Evolutionary conservation across 2,888 invertebrate genomes (phyloP).

Genomic region (Acleris holmiana): DNA sequence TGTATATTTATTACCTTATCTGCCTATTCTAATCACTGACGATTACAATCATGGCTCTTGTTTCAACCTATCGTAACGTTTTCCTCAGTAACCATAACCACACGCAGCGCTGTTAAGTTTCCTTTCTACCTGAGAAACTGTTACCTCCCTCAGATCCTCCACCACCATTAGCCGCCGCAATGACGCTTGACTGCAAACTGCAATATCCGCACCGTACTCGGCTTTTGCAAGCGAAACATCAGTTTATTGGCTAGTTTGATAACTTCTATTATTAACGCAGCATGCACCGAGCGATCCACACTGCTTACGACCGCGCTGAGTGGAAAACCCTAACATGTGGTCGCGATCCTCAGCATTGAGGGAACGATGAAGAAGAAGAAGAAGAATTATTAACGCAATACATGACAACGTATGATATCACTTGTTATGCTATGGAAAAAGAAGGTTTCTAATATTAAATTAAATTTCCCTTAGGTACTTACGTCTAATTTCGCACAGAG

Average conservation of each 20-base stretch:
- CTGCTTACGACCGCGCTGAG: too few species aligned
- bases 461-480: not conserved
- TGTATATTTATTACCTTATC: too few species aligned
- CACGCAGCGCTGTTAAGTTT: slow-evolving; percentile 28
- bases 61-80: slow-evolving; percentile 1
- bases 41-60: too few species aligned
- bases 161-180: slow-evolving; percentile 53
- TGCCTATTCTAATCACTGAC: too few species aligned
- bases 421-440: slow-evolving; percentile 1
- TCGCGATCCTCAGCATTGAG: too few species aligned
- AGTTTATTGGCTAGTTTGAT: slow-evolving; percentile 25
- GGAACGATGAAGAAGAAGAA: too few species aligned
- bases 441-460: not conserved
- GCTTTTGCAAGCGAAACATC: slow-evolving; percentile 32
- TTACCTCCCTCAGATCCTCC: slow-evolving; percentile 42
- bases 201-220: slow-evolving; percentile 51
- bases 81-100: slow-evolving; percentile 18
- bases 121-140: slow-evolving; percentile 35
- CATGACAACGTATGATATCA: slow-evolving; percentile 9
- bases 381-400: slow-evolving; percentile 19
- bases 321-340: too few species aligned
- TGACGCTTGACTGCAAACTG: slow-evolving; percentile 62
- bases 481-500: not conserved
- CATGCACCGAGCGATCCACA: too few species aligned
- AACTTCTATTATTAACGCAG: slow-evolving; percentile 6